Evolutionary conservation across 1,140 invertebrate species (phyloP), one percentile per base, ranked within the genome.

Genomic region (Conus betulinus): DNA sequence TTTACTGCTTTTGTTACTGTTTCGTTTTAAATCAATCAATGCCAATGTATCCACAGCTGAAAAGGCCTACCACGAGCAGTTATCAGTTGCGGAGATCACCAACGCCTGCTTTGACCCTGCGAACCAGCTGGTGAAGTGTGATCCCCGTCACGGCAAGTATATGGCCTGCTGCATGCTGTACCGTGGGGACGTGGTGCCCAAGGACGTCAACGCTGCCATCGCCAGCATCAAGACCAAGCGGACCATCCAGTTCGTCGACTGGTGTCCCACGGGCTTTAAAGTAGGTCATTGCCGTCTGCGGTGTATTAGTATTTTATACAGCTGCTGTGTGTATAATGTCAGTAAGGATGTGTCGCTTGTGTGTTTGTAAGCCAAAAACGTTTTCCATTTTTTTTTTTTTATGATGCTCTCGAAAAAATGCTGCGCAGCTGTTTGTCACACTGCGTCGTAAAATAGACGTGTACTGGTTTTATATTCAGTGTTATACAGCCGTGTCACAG

Each of bases 121-220:
- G 51, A 87, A 87, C 95, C 97, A 98, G 96, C 98, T 98, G 97
- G 97, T 98, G 20, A 98, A 98, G 95, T 98, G 97, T 94, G 97
- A 98, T 94, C 97, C 98, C 17, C 96, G 97, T 91, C 97, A 97
- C 94, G 98, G 97, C 87, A 82, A 98, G 94, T 89, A 89, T 96
- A 98, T 98, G 97, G 97, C 97, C 20, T 91, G 93, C 85, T 94
- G 93, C 88, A 88, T 94, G 89, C 88, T 94, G 23, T 94, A 92
- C 90, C 89, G 93, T 60, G 39, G 57, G 93, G 23, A 93, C 94
- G 93, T 94, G 57, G 94, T 96, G n/a, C 96, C 97, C 0, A 98
- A 98, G 93, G 97, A 98, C 94, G 97, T 98, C 63, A 89, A 98
- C 93, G 97, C 97, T 23, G 97, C 98, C 57, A 98, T 98, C 91